Base-by-base conservation (phyloP, 1,140 invertebrate genomes). In the Gerris buenoi region DNA sequence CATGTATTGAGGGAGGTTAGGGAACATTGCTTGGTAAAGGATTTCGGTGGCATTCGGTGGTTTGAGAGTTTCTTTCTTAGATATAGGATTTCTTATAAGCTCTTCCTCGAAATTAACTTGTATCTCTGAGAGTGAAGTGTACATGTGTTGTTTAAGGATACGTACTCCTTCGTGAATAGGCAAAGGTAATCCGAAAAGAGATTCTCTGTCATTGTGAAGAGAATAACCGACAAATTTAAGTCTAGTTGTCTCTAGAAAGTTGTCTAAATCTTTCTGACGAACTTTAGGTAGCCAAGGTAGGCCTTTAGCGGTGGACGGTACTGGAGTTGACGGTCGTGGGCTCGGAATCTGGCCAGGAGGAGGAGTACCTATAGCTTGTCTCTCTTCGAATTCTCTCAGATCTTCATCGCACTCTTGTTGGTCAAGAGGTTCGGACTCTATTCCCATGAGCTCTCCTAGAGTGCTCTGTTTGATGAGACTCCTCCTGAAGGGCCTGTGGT, bases 211-310 rank as follows among this genome's bases (percentile, higher is more conserved):
- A 71, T 89, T 88, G 69, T 88, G 86, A 64, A 96, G 77, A 64
- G 85, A 89, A 76, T 94, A 97, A 0, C 95, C 94, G 67, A 98
- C 90, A 83, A 98, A 98, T 79, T 98, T 98, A 61, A 89, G 81
- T 73, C 96, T 79, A 3, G 93, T 92, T 73, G 87, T 87, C 73
- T 97, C 92, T 68, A 98, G 78, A 78, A 97, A 98, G 69, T 83
- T 81, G 73, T 97, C 92, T 61, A 97, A 87, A 76, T 96, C 93
- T 79, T 90, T 92, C 74, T 93, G 88, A 25, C 92, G 81, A n/a
- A 97, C 94, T 85, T 98, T 98, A 10, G 95, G 93, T 69, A 88
- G 86, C 95, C 95, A 98, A 1, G 95, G 95, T 69, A 98, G 81
- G 67, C 87, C 85, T 79, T 77, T 69, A 68, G 86, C 85, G 78